Percentiles rank a stretch among this genome's conserved stretches.
phyloP scores from a whole-genome alignment of 2,113 vertebrate species.

The Callionymus lyra region DNA sequence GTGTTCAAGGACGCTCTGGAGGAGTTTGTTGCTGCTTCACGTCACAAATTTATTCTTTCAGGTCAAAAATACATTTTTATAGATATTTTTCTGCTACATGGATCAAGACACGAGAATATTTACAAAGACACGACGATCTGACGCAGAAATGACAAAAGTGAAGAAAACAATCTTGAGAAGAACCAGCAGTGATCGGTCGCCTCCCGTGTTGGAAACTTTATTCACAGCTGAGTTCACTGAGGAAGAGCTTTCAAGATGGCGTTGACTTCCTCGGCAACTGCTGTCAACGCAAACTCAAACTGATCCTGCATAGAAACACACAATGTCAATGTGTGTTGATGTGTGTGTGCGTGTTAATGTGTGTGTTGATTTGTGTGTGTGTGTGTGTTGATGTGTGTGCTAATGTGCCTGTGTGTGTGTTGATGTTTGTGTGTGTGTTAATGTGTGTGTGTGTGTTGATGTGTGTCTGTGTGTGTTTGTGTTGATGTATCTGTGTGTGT shows the following conservation, averaged over 20 bases:
- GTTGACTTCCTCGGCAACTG: slow-evolving; percentile 93
- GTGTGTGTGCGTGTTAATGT: background rate
- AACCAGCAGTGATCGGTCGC: too few species aligned
- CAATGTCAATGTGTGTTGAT: background rate
- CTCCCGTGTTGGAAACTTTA: too few species aligned
- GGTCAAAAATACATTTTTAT: slow-evolving; percentile 86
- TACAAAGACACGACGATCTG: background rate
- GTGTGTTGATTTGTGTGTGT: too few species aligned
- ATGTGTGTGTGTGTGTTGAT: slow-evolving; percentile 1
- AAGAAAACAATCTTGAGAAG: too few species aligned
- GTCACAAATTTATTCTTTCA: slow-evolving; percentile 84
- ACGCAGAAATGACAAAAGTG: too few species aligned
- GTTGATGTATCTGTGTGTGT: too few species aligned
- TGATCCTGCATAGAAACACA: slow-evolving; percentile 77
- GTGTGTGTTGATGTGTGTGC: too few species aligned
- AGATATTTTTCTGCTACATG: slow-evolving; percentile 76
- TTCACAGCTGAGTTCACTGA: slow-evolving; percentile 77
- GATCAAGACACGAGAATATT: slow-evolving; percentile 57
- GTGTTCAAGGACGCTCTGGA: background rate
- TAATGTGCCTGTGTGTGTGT: too few species aligned
- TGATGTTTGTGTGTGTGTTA: too few species aligned
- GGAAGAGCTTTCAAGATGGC: slow-evolving; percentile 95
- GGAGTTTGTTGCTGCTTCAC: slow-evolving; percentile 77
- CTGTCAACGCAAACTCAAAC: slow-evolving; percentile 94
- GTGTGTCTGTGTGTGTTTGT: too few species aligned